Base-by-base conservation (phyloP, 2,113 vertebrate species). In the Pseudonaja textilis region DNA sequence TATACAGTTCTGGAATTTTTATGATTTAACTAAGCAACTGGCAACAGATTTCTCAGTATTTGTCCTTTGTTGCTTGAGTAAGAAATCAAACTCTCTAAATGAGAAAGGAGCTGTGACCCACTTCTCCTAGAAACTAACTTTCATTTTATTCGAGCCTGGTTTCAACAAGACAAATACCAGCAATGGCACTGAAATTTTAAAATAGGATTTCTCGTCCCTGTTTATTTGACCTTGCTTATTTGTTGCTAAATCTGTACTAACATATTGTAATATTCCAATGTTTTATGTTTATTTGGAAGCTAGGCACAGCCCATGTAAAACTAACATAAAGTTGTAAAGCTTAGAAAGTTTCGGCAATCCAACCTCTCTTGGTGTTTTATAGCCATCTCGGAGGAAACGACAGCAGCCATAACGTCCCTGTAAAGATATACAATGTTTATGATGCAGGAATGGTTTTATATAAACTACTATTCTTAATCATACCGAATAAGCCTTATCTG, bases 391-490 rank as follows among this genome's bases (percentile, higher is more conserved):
- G 96, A 99, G 98, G 96, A 99, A 99, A 91, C 99, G 98, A 92
- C 99, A 99, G 96, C 99, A 99, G 95, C 99, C 99, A 26, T 99
- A 99, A 89, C 99, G 99, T 22, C 99, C 99, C 99, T 99, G 95
- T 39, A 93, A 96, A 95, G 93, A 93, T 92, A 95, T 54, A 88
- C 90, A 50, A 69, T 23, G 81, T 26, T 18, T 39, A 57, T 0
- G 34, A 2, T 50, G n/a, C 20, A 94, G 25, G 10, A 22, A 89
- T 26, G 50, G 34, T 50, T 88, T 54, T 85, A 74, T 81, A n/a
- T 55, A 56, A 55, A 29, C 4, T 57, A 56, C 55, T 85, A 1
- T 56, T 89, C 54, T 89, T 42, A 57, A 57, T 81, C 12, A 69
- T 26, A 92, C 34, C 12, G 25, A 74, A 69, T 26, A 42, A 25